Evolutionary conservation across 2,113 vertebrate species (phyloP).

Genomic region (Thamnaconus septentrionalis): DNA sequence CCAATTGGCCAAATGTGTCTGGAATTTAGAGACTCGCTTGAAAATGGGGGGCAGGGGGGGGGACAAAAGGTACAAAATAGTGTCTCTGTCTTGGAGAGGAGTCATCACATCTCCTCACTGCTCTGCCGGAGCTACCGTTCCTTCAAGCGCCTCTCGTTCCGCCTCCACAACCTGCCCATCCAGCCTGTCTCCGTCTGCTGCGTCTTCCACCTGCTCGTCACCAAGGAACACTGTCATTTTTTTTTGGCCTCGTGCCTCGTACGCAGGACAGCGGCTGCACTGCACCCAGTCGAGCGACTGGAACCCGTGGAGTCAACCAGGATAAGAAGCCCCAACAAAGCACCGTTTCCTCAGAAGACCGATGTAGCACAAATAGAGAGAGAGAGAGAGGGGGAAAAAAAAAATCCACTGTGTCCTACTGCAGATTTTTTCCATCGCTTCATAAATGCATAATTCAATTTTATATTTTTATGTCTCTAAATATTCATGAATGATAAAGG

Average conservation of each 20-base stretch:
- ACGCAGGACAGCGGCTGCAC: too few relatives aligned
- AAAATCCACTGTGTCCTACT: constrained; percentile 45
- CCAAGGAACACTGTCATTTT: constrained; percentile 31
- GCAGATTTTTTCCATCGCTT: constrained; percentile 45
- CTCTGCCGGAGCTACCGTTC: constrained; percentile 9
- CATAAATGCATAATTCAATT: constrained; percentile 71
- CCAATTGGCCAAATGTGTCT: not conserved
- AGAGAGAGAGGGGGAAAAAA: constrained; percentile 15
- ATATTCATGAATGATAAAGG: constrained; percentile 72
- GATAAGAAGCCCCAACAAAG: too few relatives aligned
- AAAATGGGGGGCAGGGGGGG: not conserved
- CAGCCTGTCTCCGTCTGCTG: constrained; percentile 33
- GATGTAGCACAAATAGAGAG: constrained; percentile 43
- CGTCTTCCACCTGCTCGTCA: constrained; percentile 10
- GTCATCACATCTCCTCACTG: constrained; percentile 5
- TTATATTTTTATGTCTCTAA: constrained; percentile 53
- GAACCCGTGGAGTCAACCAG: too few relatives aligned
- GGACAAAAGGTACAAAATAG: not conserved
- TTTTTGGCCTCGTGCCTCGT: too few relatives aligned
- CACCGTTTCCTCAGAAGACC: not conserved
- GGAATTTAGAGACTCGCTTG: not conserved
- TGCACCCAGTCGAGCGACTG: too few relatives aligned
- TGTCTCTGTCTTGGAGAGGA: not conserved
- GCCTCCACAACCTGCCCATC: constrained; percentile 51
- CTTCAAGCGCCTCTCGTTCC: constrained; percentile 45